phyloP scores from a whole-genome alignment of 1,140 invertebrate genomes.

The Tetramorium simillimum region DNA sequence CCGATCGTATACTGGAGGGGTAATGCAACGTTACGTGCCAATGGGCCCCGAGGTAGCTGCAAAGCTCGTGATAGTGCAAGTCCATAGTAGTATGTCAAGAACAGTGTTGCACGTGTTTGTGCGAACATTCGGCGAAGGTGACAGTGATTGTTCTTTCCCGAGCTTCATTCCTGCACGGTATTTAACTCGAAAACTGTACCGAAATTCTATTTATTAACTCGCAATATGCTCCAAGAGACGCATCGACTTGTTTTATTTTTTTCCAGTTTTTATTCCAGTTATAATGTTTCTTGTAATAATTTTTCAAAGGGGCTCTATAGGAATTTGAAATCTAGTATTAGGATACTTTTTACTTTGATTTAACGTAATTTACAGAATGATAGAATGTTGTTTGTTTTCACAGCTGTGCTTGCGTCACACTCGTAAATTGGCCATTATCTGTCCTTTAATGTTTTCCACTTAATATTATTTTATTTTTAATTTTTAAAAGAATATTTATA shows the following conservation, averaged over 20 bases:
- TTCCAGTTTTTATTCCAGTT: not conserved
- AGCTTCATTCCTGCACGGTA: conserved; percentile 53
- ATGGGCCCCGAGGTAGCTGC: conserved; percentile 52
- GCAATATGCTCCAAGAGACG: not conserved
- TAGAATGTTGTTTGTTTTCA: conserved; percentile 14
- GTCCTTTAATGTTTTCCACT: not conserved
- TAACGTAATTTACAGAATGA: not conserved
- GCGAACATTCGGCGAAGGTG: conserved; percentile 29
- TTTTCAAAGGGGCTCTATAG: not conserved
- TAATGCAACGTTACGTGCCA: conserved; percentile 44
- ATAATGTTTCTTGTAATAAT: not conserved
- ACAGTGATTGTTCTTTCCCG: not conserved
- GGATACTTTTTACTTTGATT: not conserved
- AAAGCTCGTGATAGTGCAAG: conserved; percentile 32
- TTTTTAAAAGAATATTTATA: not conserved
- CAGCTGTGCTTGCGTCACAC: not conserved
- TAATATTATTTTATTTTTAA: not conserved
- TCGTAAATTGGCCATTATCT: not conserved
- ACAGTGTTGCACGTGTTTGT: conserved; percentile 60
- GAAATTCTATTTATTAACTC: not conserved
- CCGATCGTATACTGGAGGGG: conserved; percentile 63
- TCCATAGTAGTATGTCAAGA: conserved; percentile 55
- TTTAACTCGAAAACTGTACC: not conserved
- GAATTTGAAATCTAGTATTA: not conserved
- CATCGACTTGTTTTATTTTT: not conserved